Percentiles rank a stretch among this genome's conserved stretches.
Conservation (phyloP, 1,140 invertebrate species). For the Drosophila baimaii region DNA sequence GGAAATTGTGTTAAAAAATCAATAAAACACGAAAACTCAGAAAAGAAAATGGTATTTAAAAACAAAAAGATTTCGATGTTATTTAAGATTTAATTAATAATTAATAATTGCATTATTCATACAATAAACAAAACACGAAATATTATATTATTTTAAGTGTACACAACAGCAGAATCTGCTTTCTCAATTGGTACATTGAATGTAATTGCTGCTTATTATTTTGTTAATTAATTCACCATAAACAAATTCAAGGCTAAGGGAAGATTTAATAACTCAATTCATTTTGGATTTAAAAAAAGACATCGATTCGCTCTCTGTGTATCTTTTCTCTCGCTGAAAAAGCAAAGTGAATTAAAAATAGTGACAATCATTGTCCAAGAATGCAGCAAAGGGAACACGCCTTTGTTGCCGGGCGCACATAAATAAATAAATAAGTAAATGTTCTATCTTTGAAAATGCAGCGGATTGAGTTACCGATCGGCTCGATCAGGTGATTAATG, state of each 20-base stretch:
- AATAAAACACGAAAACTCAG: too few species aligned
- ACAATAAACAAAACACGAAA: too few species aligned
- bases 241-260: slow-evolving; percentile 7
- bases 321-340: neutral
- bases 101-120: too few species aligned
- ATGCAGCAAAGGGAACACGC: slow-evolving; percentile 59
- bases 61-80: too few species aligned
- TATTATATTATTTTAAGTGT: too few species aligned
- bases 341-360: slow-evolving; percentile 56
- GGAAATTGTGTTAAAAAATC: too few species aligned
- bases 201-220: slow-evolving; percentile 2
- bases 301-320: neutral
- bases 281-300: neutral
- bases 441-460: slow-evolving; percentile 35
- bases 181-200: neutral
- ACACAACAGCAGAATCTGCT: neutral
- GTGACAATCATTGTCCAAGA: slow-evolving; percentile 60
- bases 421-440: slow-evolving; percentile 20
- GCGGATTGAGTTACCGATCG: slow-evolving; percentile 38
- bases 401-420: slow-evolving; percentile 35
- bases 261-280: neutral
- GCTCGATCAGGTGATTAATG: slow-evolving; percentile 34
- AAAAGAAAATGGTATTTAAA: too few species aligned
- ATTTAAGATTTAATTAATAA: too few species aligned
- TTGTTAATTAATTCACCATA: slow-evolving; percentile 1